Percentiles rank a stretch among this genome's conserved stretches.
phyloP scores from a whole-genome alignment of 2,113 vertebrate genomes.

The Piprites chloris region DNA sequence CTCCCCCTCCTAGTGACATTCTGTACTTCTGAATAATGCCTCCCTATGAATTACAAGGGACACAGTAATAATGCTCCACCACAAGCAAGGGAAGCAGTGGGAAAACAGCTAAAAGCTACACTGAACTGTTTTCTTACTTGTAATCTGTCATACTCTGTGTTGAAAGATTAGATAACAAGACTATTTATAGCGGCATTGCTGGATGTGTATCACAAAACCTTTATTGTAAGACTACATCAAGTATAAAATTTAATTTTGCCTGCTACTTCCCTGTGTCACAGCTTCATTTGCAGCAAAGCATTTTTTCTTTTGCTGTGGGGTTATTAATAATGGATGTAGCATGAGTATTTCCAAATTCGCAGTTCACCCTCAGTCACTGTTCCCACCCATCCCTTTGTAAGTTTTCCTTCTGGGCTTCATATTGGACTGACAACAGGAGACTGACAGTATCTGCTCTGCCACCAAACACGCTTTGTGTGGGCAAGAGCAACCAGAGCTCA shows the following conservation, averaged over 20 bases:
- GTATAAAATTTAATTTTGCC: slow-evolving; percentile 43
- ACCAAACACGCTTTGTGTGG: background rate
- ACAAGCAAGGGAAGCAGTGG: slow-evolving; percentile 29
- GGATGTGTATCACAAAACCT: slow-evolving; percentile 34
- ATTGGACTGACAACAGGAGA: background rate
- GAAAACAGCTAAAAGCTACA: slow-evolving; percentile 54
- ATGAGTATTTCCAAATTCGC: background rate
- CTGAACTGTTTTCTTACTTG: slow-evolving; percentile 36
- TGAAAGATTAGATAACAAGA: slow-evolving; percentile 46
- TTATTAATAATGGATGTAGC: slow-evolving; percentile 13
- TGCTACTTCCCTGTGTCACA: background rate
- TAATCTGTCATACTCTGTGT: slow-evolving; percentile 21
- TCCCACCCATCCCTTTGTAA: background rate
- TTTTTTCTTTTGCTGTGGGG: background rate
- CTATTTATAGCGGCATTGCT: slow-evolving; percentile 47
- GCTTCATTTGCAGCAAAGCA: background rate
- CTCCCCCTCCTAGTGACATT: slow-evolving; percentile 29
- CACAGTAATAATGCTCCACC: background rate
- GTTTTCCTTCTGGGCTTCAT: background rate
- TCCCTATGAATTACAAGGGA: slow-evolving; percentile 36
- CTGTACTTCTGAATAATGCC: slow-evolving; percentile 46
- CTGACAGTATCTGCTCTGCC: background rate
- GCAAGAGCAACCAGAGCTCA: background rate
- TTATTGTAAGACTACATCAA: background rate
- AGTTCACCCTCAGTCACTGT: background rate